Percentiles rank a stretch among this genome's conserved stretches.
phyloP scores from a whole-genome alignment of 2,797 vertebrate genomes.

The Sparus aurata region DNA sequence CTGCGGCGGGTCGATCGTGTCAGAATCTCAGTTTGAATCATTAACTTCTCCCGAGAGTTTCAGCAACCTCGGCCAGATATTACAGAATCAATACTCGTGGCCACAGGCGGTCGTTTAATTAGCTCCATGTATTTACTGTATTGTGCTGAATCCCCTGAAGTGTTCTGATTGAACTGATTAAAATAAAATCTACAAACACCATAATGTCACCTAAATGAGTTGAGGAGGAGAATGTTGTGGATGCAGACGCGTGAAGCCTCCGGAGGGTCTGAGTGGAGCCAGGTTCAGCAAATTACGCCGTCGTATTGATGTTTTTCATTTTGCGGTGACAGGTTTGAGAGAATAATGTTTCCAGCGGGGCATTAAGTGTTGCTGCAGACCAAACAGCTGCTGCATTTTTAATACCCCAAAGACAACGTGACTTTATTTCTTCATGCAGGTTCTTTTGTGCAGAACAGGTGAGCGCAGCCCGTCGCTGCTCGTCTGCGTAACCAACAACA shows the following conservation, averaged over 20 bases:
- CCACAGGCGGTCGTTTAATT: constrained; percentile 43
- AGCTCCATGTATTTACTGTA: constrained; percentile 21
- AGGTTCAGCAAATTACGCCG: not conserved
- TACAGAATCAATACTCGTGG: constrained; percentile 17
- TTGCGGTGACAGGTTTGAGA: not conserved
- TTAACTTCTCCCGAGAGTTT: constrained; percentile 22
- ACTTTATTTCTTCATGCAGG: too few species aligned
- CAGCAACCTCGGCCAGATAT: constrained; percentile 18
- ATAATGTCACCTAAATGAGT: not conserved
- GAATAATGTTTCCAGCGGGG: not conserved
- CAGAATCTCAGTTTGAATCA: constrained; percentile 15
- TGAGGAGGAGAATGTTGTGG: not conserved
- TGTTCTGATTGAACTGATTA: not conserved
- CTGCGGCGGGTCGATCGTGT: not conserved
- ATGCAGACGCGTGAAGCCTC: not conserved
- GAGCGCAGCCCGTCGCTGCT: too few species aligned
- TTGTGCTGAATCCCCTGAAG: constrained; percentile 6
- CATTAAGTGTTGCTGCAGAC: too few species aligned
- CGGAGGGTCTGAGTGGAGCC: not conserved
- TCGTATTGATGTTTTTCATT: not conserved
- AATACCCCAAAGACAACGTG: too few species aligned
- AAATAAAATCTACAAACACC: not conserved
- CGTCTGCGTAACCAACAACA: too few species aligned
- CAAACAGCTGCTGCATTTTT: too few species aligned
- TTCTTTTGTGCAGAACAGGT: too few species aligned